Base-by-base conservation (phyloP, 2,797 vertebrate genomes). In the Antrozous pallidus region DNA sequence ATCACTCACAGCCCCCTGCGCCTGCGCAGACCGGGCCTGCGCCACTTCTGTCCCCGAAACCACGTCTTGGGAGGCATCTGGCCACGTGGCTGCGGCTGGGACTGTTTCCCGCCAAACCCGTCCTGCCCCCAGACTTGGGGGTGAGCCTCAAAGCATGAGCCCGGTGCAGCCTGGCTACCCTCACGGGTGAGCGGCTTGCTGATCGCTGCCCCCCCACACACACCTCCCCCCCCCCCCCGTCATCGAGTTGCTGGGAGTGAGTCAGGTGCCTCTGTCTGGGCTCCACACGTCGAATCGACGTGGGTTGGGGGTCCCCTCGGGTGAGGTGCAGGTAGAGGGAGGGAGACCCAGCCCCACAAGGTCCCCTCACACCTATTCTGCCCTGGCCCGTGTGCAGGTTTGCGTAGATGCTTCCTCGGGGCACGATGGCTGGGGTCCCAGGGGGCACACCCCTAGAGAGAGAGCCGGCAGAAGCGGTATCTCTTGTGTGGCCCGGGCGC, bases 161-260 rank as follows among this genome's bases (percentile, higher is more conserved):
- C 2, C 1, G 5, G 3, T 38, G 96, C 94, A 98, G 92, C 28
- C 51, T 96, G 85, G 45, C 70, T 96, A 99, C 99, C 98, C 80
- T 98, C 97, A 99, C 98, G 93, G 99, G 99, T 2, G 95, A 98
- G 0, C 98, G 99, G 87, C 96, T 99, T 82, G 98, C 98, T 0
- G 96, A 98, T 17, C 98, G 98, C 1, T 98, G 98, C 7, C 99
- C 99, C 0, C 99, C 99, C 3, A n/a, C n/a, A n/a, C n/a, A n/a
- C n/a, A n/a, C n/a, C n/a, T n/a, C n/a, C n/a, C n/a, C n/a, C n/a
- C n/a, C 6, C 99, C 99, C 0, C 99, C 99, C 3, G 98, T 99
- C 98, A 98, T 99, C 8, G 99, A 99, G 97, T 99, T 99, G n/a
- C 97, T 99, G 99, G 99, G 99, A 99, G 99, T 99, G 97, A 99